Evolutionary conservation across 2,888 invertebrate genomes (phyloP), one percentile per base, ranked within the genome.

Genomic region (Electrophaes corylata): DNA sequence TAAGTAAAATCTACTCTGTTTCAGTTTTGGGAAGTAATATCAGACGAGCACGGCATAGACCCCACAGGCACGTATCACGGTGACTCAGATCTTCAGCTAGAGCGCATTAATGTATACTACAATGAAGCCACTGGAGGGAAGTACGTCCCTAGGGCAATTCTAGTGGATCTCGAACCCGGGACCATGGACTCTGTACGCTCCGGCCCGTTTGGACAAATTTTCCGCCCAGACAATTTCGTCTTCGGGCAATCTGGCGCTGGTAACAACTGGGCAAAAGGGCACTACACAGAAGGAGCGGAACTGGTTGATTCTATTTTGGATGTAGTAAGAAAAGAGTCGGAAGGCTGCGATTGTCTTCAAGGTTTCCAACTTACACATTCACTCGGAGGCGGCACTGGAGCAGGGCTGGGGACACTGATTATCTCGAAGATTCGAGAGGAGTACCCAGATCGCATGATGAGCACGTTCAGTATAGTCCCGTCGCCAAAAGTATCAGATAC

Each of bases 401-500:
- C 95, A 2, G 96, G 96, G 4, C 91, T 96, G 84, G 96, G 95
- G 26, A 95, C 95, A 0, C 85, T 96, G 6, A 83, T 96, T 1
- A 95, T 95, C 68, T 94, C 94, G 8, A 95, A 96, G 79, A 95
- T 96, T 67, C 88, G 95, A 75, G 95, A 95, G 76, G 96, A 96
- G 75, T 96, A 95, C 78, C 95, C 96, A 0, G 96, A 96, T 78
- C 92, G 95, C 62, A 95, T 96, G 68, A 95, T 96, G 94, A 94
- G 93, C 74, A 95, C 95, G 0, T 95, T 94, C 78, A 94, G 94
- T 62, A 94, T 96, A 23, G 94, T 95, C 5, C 95, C 95, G 0
- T 95, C 95, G 0, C 95, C 95, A 1, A 95, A 96, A 89, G 95
- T 96, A 50, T 96, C 96, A 0, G 96, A 96, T 81, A 96, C 95